phyloP scores from a whole-genome alignment of 2,888 invertebrate genomes.

The Rhamnusium bicolor region DNA sequence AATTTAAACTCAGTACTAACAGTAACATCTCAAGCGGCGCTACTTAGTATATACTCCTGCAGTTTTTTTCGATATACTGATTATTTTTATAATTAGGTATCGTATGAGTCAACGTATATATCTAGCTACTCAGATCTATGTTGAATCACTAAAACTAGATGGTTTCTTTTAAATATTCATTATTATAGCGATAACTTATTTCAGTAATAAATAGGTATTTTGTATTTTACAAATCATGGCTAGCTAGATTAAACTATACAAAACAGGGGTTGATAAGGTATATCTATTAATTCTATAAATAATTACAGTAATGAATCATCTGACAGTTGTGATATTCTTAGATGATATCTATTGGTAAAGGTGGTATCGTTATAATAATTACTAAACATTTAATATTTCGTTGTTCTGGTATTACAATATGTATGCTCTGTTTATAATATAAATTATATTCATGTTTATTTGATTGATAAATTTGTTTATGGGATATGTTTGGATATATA shows the following conservation, averaged over 20 bases:
- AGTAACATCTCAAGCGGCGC: conserved; percentile 63
- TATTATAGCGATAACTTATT: conserved; percentile 57
- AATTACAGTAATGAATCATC: neutral
- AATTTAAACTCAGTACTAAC: conserved; percentile 62
- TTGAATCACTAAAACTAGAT: conserved; percentile 65
- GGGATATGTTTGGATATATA: no score
- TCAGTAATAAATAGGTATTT: conserved; percentile 50
- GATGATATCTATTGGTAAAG: neutral
- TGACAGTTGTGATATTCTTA: neutral
- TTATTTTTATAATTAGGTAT: conserved; percentile 63
- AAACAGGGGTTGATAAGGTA: conserved; percentile 37
- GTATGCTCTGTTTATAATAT: neutral
- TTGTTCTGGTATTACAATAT: conserved; percentile 1
- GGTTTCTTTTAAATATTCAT: conserved; percentile 56
- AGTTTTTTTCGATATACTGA: conserved; percentile 67
- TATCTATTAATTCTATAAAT: conserved; percentile 24
- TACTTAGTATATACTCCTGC: conserved; percentile 63
- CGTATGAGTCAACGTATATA: conserved; percentile 62
- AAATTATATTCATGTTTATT: no score
- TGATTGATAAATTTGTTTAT: neutral
- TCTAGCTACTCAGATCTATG: conserved; percentile 65
- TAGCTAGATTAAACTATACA: conserved; percentile 54
- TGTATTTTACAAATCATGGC: conserved; percentile 52
- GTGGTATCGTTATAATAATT: no score
- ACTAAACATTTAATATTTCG: conserved; percentile 3